Conservation (phyloP, 1,140 invertebrate species). For the Drosophila malerkotliana region DNA sequence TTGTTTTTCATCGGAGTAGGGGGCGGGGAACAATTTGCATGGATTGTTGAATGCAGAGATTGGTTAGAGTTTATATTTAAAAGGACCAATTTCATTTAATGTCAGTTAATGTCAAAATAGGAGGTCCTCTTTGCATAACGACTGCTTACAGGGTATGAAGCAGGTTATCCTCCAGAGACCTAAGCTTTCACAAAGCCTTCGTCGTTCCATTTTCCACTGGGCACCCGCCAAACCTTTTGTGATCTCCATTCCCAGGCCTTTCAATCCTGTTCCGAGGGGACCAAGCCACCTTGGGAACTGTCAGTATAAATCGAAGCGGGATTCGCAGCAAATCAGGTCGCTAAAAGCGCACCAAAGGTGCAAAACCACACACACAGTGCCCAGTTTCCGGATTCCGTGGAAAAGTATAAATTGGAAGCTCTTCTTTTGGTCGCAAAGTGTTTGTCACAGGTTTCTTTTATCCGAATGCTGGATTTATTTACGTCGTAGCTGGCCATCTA, state of each 20-base stretch:
- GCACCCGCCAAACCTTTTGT: conserved; percentile 56
- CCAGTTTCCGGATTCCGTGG: conserved; percentile 5
- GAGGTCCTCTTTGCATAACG: too few relatives aligned
- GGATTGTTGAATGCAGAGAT: neutral
- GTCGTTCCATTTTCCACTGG: conserved; percentile 59
- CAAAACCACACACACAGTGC: conserved; percentile 4
- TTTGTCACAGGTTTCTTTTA: conserved; percentile 48
- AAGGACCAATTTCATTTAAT: neutral
- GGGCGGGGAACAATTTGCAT: neutral
- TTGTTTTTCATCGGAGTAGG: conserved; percentile 13
- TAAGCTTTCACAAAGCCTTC: neutral
- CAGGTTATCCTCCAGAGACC: conserved; percentile 37
- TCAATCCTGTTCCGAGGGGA: conserved; percentile 21
- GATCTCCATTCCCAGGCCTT: conserved; percentile 5
- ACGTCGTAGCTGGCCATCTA: conserved; percentile 70
- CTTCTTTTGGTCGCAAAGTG: conserved; percentile 48
- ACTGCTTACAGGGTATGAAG: conserved; percentile 20
- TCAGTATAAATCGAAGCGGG: conserved; percentile 69
- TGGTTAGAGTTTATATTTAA: neutral
- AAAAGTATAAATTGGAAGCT: conserved; percentile 15
- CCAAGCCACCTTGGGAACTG: conserved; percentile 39
- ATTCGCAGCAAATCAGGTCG: conserved; percentile 69
- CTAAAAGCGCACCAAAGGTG: conserved; percentile 59
- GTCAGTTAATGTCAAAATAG: too few relatives aligned
- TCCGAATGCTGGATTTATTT: conserved; percentile 54